Evolutionary conservation across 2,888 invertebrate genomes (phyloP), one percentile per base, ranked within the genome.

Genomic region (Ochropleura leucogaster): DNA sequence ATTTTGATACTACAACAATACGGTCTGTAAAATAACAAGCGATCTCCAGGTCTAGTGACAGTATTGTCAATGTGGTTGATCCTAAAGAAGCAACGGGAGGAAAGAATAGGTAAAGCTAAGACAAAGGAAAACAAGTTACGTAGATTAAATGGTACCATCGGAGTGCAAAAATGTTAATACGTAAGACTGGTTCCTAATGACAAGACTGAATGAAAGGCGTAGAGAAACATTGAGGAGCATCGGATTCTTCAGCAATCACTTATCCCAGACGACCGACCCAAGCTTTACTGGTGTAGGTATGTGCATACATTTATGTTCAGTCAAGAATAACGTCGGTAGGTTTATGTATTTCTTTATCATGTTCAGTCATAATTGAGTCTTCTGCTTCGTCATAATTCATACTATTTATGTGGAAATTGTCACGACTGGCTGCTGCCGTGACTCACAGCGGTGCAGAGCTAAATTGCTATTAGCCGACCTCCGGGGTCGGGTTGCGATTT

Each of bases 391-490:
- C 59, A 75, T 81, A 69, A 67, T 80, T 68, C 49, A 67, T 72
- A 51, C 8, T 71, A 77, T 85, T 85, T 79, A 80, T 82, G 80
- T 82, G 76, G 74, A 85, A 88, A 82, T 81, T 85, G 87, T 86
- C 86, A 82, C 85, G 83, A 85, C 76, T 88, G 84, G 72, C 70
- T 86, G 79, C 72, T 72, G 72, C 77, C 72, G 82, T 94, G 94
- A 93, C 83, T 93, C 94, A 94, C 83, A 79, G 67, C 80, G 68
- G 81, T 86, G 85, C 84, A 82, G 77, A 89, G 83, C 88, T 90
- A 92, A 95, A 92, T 94, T 93, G 91, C 78, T 84, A 90, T 90
- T 89, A 92, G 81, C 79, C 87, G 91, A 92, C 94, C 94, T 92
- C 92, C 89, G 92, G 93, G 94, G 93, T 93, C 94, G 89, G 78